These are phyloP conservation scores for Protobothrops mucrosquamatus DNA, from an alignment of 2,113 vertebrate genomes.

Conservation along the genomic window DNA sequence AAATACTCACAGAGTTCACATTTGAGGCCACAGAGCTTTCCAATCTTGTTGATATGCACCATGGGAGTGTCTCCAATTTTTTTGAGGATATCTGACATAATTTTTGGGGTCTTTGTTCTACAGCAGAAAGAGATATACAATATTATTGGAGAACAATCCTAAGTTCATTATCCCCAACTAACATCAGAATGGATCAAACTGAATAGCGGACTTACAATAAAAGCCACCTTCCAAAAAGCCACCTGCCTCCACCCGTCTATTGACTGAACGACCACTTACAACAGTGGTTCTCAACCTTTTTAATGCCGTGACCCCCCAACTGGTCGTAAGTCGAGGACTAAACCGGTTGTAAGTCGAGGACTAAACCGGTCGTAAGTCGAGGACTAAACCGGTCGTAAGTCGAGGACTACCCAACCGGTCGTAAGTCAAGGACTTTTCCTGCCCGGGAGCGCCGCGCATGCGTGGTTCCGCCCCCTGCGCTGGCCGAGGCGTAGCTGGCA, in stretches of 20 bases:
- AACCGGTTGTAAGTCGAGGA: too few relatives aligned
- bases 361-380: too few relatives aligned
- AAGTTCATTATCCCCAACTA: background rate
- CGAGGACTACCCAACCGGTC: too few relatives aligned
- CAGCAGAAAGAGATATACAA: background rate
- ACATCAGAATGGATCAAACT: background rate
- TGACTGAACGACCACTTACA: conserved; percentile 66
- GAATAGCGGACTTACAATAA: background rate
- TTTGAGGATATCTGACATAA: conserved; percentile 85
- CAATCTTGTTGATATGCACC: conserved; percentile 90
- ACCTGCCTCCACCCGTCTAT: fast-evolving
- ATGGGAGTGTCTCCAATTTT: conserved; percentile 90
- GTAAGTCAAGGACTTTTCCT: too few relatives aligned
- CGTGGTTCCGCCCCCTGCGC: too few relatives aligned
- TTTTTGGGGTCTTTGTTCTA: conserved; percentile 70
- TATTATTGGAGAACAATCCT: background rate
- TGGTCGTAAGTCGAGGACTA: too few relatives aligned
- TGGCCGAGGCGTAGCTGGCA: too few relatives aligned
- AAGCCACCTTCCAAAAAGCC: background rate
- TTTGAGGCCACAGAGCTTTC: conserved; percentile 83
- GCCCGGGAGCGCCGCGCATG: too few relatives aligned
- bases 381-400: too few relatives aligned
- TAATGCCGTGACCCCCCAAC: too few relatives aligned
- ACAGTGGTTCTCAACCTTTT: background rate
- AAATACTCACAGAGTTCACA: conserved; percentile 90